Percentiles rank a stretch among this genome's conserved stretches.
Evolutionary conservation across 2,113 vertebrate species (phyloP).

Genomic region (Carassius auratus): DNA sequence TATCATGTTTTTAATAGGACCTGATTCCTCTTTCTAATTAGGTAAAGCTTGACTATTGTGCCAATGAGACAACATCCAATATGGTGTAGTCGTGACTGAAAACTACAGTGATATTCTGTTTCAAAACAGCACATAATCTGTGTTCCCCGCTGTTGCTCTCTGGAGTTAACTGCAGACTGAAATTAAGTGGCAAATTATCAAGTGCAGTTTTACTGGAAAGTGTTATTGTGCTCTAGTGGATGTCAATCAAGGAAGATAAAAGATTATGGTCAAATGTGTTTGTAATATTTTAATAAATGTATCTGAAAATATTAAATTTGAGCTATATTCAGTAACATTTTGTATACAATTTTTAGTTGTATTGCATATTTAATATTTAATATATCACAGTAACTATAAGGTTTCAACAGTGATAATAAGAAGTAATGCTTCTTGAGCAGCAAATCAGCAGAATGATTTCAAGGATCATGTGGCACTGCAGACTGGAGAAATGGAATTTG

Average conservation of each 20-base stretch:
- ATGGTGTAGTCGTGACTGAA: not conserved
- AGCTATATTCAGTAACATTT: not conserved
- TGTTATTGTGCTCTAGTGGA: not conserved
- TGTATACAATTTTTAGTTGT: not conserved
- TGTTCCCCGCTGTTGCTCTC: not conserved
- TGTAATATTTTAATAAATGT: not conserved
- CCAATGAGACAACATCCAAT: not conserved
- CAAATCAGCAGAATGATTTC: not conserved
- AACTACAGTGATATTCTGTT: not conserved
- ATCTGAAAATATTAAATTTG: not conserved
- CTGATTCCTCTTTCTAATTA: not conserved
- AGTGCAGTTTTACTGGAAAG: not conserved
- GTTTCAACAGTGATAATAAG: not conserved
- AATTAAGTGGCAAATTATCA: not conserved
- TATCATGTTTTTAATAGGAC: not conserved
- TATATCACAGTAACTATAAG: no score
- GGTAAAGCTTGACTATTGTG: not conserved
- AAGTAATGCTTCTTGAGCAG: not conserved
- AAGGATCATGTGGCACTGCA: not conserved
- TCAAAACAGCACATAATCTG: not conserved
- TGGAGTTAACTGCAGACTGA: not conserved
- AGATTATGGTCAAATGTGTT: not conserved
- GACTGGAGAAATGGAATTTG: not conserved
- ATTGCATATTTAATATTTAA: no score
- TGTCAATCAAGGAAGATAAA: not conserved